Percentiles rank a stretch among this genome's conserved stretches.
Conservation (phyloP, 2,888 invertebrate species). For the Drosophila parthenogenetica region DNA sequence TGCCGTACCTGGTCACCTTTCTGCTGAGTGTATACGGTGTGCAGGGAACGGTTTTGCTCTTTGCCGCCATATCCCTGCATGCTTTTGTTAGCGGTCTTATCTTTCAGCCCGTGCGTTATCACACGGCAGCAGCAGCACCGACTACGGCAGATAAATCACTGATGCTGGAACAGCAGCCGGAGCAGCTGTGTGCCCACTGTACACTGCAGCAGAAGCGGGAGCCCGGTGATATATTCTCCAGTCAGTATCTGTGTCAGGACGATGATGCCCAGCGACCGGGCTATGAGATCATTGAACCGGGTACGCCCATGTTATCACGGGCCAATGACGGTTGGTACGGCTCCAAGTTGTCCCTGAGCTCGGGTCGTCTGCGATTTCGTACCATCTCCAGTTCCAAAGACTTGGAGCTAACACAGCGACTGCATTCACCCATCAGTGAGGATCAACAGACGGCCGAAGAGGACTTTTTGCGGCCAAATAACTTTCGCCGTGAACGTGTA, state of each 20-base stretch:
- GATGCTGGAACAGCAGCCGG: constrained; percentile 34
- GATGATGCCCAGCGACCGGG: constrained; percentile 88
- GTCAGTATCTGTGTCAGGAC: constrained; percentile 86
- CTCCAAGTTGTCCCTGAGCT: constrained; percentile 77
- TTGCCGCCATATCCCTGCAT: constrained; percentile 89
- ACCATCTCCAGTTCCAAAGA: constrained; percentile 79
- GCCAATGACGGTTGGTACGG: constrained; percentile 85
- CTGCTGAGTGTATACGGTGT: constrained; percentile 88
- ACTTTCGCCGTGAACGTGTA: constrained; percentile 82
- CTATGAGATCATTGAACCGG: constrained; percentile 89
- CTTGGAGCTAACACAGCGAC: constrained; percentile 65
- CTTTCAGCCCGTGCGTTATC: constrained; percentile 91
- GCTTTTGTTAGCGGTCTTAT: constrained; percentile 89
- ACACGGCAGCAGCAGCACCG: constrained; percentile 85
- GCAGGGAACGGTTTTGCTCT: constrained; percentile 89
- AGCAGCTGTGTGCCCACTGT: constrained; percentile 76
- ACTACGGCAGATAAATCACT: background rate
- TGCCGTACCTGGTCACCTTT: constrained; percentile 89
- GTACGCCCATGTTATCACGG: constrained; percentile 88
- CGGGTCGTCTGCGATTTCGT: constrained; percentile 69
- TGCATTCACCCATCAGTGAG: constrained; percentile 74
- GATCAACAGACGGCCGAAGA: constrained; percentile 57
- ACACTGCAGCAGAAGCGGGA: constrained; percentile 76
- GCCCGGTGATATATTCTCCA: constrained; percentile 85
- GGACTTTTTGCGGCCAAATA: constrained; percentile 78